Base-by-base conservation (phyloP, 2,797 vertebrate genomes). In the Diglossa cyanea region DNA sequence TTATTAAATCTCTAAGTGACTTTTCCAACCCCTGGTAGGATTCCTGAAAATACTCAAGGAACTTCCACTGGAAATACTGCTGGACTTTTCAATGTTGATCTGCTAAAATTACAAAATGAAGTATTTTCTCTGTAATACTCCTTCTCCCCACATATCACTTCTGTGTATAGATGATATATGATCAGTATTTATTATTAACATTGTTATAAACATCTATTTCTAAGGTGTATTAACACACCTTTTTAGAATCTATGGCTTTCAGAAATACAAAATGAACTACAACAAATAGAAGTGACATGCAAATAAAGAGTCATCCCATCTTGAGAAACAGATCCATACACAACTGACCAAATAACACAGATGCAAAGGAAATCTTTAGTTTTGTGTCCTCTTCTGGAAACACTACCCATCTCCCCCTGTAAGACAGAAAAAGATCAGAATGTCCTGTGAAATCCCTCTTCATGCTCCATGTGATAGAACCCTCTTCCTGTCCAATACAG, bases 11-110 rank as follows among this genome's bases (percentile, higher is more conserved):
- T 40, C 30, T 84, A 68, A 94, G 74, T 95, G 70, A 96, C 86
- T 88, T 93, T 97, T 97, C 90, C 85, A 97, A 45, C 53, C 48
- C 86, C 55, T 95, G 86, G 70, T 73, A 97, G 89, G 96, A 96
- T 88, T 87, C 45, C 74, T 95, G 77, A 93, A 95, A 97, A 95
- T 75, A 93, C 62, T 86, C 37, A 71, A 25, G 89, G 86, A 86
- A 92, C 42, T 86, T 95, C 80, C 78, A 95, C 84, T 84, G 87
- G 78, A 97, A 96, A 96, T 70, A 16, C 62, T 95, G 77, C 71
- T 55, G 88, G n/a, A 91, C 60, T 78, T 90, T 63, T 6, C 10
- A 75, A 33, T 31, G 19, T 6, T 88, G 30, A 39, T 75, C 93
- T 96, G 45, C 60, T 90, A 90, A 91, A 97, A 96, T 85, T 70